Base-by-base conservation (phyloP, 2,113 vertebrate genomes). In the Orycteropus afer region DNA sequence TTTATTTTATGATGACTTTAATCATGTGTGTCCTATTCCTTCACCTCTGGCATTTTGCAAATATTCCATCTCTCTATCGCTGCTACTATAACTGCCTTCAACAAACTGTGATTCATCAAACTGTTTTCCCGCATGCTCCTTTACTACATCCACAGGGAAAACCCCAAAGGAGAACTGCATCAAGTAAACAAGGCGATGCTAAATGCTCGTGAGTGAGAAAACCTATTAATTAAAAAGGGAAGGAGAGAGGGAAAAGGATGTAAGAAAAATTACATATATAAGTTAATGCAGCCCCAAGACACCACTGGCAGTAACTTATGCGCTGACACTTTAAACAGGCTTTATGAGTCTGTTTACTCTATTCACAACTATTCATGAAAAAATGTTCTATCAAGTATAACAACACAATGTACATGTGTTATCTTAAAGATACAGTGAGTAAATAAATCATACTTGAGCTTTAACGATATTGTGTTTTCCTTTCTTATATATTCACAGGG, bases 1-100 rank as follows among this genome's bases (percentile, higher is more conserved):
- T 98, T 98, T 97, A 98, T 98, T 98, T 98, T 98, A 98, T 97
- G 97, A 97, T 95, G 96, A 85, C 96, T 98, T 98, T 98, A 98
- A 98, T 98, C 97, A 98, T 98, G 96, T 98, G 96, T 98, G 97
- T 98, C 98, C 98, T 98, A 91, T 97, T 98, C 93, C 95, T 98
- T 98, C 97, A 98, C 97, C 98, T 98, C 98, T 98, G 98, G 97
- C 98, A 98, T 98, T 98, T 98, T 97, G 96, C 96, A 98, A 98
- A 98, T 98, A 98, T 98, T 98, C 96, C 85, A 82, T 97, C 98
- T 98, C 95, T 98, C 91, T 95, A 82, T 98, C 57, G 37, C 96
- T 96, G 93, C 97, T 97, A 94, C 96, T 80, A 79, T 98, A 98
- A 98, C 97, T 97, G 96, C 97, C 96, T 98, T 97, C 94, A 94